Evolutionary conservation across 1,140 invertebrate species (phyloP).

Genomic region (Lycorma delicatula): DNA sequence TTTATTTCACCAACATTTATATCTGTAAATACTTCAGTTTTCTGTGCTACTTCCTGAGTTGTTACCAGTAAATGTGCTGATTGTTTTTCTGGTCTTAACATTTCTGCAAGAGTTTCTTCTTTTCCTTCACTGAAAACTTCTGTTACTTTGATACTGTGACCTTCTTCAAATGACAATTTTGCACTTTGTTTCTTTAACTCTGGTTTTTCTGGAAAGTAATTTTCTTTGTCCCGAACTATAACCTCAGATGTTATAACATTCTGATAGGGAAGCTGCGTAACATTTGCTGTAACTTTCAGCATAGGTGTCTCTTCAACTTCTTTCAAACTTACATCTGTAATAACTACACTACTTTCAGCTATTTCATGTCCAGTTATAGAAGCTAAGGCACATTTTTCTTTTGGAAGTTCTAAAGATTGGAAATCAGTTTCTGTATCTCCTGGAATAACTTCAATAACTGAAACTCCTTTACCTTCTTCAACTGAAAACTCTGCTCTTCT

Average conservation of each 20-base stretch:
- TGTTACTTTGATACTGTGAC: constrained; percentile 39
- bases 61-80: constrained; percentile 28
- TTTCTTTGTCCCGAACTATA: constrained; percentile 24
- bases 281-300: constrained; percentile 15
- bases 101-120: constrained; percentile 26
- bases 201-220: constrained; percentile 12
- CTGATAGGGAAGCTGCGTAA: constrained; percentile 37
- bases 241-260: constrained; percentile 39
- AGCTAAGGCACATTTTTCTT: constrained; percentile 19
- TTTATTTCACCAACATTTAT: constrained; percentile 25
- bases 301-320: constrained; percentile 7
- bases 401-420: constrained; percentile 11
- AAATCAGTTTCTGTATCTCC: constrained; percentile 36
- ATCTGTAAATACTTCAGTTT: constrained; percentile 29
- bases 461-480: constrained; percentile 38
- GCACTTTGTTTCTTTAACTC: constrained; percentile 42
- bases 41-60: constrained; percentile 30
- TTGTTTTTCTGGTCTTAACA: constrained; percentile 22
- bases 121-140: constrained; percentile 41
- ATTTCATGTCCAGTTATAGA: constrained; percentile 19
- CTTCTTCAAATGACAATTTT: constrained; percentile 40
- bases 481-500: constrained; percentile 39
- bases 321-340: constrained; percentile 17
- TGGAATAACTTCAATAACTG: constrained; percentile 39
- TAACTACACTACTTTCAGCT: constrained; percentile 31